Evolutionary conservation across 2,797 vertebrate species (phyloP).

Genomic region (Acomys russatus): DNA sequence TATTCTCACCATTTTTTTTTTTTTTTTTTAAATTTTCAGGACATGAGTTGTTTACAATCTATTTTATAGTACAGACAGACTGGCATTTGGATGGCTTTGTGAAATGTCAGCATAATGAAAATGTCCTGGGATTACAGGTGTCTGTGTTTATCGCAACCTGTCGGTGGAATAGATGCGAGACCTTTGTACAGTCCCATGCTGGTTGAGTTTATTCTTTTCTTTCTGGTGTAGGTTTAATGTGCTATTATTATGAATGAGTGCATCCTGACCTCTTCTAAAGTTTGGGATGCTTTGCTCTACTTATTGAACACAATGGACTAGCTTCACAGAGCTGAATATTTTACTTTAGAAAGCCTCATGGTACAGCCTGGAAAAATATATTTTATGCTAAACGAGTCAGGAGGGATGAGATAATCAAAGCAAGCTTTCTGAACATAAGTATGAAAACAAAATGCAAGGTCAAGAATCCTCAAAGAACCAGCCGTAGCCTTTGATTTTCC

Average conservation of each 20-base stretch:
- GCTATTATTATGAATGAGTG: background rate
- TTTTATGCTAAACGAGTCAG: slow-evolving; percentile 3
- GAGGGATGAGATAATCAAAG: slow-evolving; percentile 44
- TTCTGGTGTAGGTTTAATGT: background rate
- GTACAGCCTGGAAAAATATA: background rate
- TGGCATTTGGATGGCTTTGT: background rate
- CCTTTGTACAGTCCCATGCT: background rate
- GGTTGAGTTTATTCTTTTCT: background rate
- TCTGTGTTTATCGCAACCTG: background rate
- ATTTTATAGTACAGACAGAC: background rate
- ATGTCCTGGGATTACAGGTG: background rate
- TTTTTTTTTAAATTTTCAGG: background rate
- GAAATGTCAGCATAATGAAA: slow-evolving; percentile 5
- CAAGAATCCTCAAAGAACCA: slow-evolving; percentile 42
- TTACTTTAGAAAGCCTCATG: background rate
- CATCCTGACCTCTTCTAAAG: background rate
- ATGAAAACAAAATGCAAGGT: slow-evolving; percentile 56
- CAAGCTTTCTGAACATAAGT: slow-evolving; percentile 36
- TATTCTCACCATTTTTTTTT: background rate
- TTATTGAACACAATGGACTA: background rate
- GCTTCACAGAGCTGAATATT: background rate
- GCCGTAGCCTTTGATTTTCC: slow-evolving; percentile 46
- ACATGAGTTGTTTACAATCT: background rate
- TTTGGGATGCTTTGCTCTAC: background rate
- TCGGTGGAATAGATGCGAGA: background rate